Evolutionary conservation across 2,113 vertebrate genomes (phyloP).

Genomic region (Mormoops blainvillei): DNA sequence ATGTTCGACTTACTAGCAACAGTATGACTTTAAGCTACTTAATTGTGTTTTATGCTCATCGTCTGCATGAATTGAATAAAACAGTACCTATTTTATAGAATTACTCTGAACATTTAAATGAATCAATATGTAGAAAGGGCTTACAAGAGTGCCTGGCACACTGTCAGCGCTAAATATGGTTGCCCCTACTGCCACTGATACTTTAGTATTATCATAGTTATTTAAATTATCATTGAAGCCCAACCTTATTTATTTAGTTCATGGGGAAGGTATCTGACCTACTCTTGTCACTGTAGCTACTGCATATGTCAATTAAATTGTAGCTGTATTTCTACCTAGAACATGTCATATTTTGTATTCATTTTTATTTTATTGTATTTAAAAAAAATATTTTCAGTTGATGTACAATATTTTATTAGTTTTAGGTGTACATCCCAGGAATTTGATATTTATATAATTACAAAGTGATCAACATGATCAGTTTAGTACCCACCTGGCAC

Average conservation of each 20-base stretch:
- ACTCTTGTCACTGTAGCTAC: neutral
- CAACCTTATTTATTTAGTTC: neutral
- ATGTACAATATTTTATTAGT: neutral
- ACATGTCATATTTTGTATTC: neutral
- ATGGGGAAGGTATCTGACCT: neutral
- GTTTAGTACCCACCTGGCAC: neutral
- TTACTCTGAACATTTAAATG: neutral
- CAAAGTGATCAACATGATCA: neutral
- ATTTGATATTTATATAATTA: neutral
- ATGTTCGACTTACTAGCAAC: neutral
- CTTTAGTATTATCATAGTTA: neutral
- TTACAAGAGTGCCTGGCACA: neutral
- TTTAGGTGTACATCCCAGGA: neutral
- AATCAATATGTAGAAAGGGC: neutral
- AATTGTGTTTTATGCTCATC: neutral
- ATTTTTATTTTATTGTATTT: neutral
- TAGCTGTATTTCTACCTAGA: neutral
- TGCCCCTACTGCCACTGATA: neutral
- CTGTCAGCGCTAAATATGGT: neutral
- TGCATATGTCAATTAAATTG: neutral
- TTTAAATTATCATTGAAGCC: neutral
- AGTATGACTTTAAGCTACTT: neutral
- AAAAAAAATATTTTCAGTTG: neutral
- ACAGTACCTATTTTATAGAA: neutral
- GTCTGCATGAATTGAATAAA: neutral